Conservation (phyloP, 2,113 vertebrate genomes). For the Oriolus oriolus region DNA sequence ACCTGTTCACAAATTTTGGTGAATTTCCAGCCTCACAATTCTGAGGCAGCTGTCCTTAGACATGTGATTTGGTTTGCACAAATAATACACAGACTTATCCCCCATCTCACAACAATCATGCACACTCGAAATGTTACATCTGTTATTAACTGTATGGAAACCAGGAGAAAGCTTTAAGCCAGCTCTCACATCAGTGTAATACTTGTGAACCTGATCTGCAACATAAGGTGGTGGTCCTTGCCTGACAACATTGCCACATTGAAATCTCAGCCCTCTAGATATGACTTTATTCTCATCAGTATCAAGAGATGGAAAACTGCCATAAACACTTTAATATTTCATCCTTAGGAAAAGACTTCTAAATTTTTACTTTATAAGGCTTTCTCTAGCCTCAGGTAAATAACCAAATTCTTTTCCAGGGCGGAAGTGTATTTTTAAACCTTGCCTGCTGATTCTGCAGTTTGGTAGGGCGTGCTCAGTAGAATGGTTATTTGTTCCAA, state of each 20-base stretch:
- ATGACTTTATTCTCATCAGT: background rate
- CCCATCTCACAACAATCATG: background rate
- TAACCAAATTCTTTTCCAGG: background rate
- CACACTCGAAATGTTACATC: background rate
- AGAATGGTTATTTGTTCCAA: background rate
- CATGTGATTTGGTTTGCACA: background rate
- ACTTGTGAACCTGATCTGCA: background rate
- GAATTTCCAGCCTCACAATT: background rate
- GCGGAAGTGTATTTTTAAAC: background rate
- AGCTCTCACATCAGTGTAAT: background rate
- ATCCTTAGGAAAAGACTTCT: background rate
- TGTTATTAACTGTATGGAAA: background rate
- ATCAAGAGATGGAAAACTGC: background rate
- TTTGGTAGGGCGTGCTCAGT: background rate
- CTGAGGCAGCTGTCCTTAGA: background rate
- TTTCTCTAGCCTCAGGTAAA: slow-evolving; percentile 1
- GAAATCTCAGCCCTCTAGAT: background rate
- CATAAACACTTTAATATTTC: background rate
- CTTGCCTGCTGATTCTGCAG: background rate
- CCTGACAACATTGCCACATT: background rate
- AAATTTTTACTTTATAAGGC: background rate
- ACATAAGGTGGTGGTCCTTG: background rate
- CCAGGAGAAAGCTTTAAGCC: background rate
- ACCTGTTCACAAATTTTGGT: background rate
- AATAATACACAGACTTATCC: background rate